Percentiles rank a stretch among this genome's conserved stretches.
phyloP scores from a whole-genome alignment of 1,140 invertebrate genomes.

The Cheumatopsyche charites region DNA sequence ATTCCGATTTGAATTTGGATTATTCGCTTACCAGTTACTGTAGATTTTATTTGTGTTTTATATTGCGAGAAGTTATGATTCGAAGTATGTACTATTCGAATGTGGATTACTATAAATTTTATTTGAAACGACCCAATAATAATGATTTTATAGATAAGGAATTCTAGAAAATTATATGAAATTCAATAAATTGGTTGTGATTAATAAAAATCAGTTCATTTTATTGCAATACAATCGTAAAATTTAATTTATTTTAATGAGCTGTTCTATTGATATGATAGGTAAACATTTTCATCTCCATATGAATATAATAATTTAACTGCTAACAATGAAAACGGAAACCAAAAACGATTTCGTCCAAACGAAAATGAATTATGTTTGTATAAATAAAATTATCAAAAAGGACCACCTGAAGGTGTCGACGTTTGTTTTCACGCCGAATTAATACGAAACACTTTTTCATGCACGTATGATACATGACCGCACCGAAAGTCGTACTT shows the following conservation, averaged over 20 bases:
- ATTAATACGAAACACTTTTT: slow-evolving; percentile 36
- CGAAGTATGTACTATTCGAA: too few relatives aligned
- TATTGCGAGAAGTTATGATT: too few relatives aligned
- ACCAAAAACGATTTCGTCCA: neutral
- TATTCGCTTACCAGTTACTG: neutral
- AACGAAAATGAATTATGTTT: slow-evolving; percentile 15
- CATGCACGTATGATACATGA: slow-evolving; percentile 14
- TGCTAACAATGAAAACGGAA: neutral
- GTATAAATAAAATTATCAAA: slow-evolving; percentile 31
- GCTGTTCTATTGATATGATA: too few relatives aligned
- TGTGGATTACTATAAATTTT: too few relatives aligned
- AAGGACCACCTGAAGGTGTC: slow-evolving; percentile 34
- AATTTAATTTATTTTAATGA: neutral
- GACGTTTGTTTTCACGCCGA: slow-evolving; percentile 38
- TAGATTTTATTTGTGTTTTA: too few relatives aligned
- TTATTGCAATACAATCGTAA: neutral
- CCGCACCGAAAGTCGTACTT: slow-evolving; percentile 2
- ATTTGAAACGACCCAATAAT: too few relatives aligned
- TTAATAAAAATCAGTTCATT: too few relatives aligned
- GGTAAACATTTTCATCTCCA: too few relatives aligned
- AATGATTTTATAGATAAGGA: too few relatives aligned
- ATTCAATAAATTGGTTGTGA: too few relatives aligned
- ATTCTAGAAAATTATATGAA: too few relatives aligned
- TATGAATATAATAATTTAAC: too few relatives aligned
- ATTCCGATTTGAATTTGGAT: slow-evolving; percentile 9